phyloP scores from a whole-genome alignment of 1,140 invertebrate species.

The Adoxophyes honmai region DNA sequence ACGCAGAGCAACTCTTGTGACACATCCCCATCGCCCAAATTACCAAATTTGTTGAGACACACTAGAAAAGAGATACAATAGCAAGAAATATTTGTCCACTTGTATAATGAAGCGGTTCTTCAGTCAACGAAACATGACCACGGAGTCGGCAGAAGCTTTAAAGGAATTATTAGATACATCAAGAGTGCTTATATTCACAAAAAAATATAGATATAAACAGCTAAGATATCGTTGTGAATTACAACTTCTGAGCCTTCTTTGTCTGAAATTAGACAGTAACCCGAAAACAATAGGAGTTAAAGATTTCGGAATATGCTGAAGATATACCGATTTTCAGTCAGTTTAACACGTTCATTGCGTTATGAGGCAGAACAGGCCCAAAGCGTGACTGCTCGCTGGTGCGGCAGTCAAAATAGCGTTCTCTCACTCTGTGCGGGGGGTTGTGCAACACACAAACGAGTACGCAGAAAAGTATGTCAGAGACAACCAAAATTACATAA shows the following conservation, averaged over 20 bases:
- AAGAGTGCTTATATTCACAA: slow-evolving; percentile 23
- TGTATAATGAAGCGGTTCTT: slow-evolving; percentile 26
- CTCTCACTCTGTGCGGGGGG: too few relatives aligned
- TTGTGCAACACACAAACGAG: slow-evolving; percentile 22
- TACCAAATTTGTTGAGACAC: slow-evolving; percentile 26
- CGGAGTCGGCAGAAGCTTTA: slow-evolving; percentile 23
- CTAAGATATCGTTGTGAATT: slow-evolving; percentile 18
- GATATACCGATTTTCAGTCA: background rate
- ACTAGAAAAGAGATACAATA: slow-evolving; percentile 30
- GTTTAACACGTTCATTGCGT: too few relatives aligned
- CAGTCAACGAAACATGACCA: slow-evolving; percentile 20
- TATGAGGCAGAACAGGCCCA: too few relatives aligned
- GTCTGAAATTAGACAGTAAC: background rate
- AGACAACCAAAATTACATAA: background rate
- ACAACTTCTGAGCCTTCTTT: too few relatives aligned
- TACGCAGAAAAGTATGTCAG: slow-evolving; percentile 16
- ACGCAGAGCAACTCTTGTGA: slow-evolving; percentile 31
- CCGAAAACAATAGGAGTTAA: background rate
- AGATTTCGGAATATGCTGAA: background rate
- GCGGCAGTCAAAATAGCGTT: too few relatives aligned
- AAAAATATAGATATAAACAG: slow-evolving; percentile 19
- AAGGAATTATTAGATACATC: slow-evolving; percentile 29
- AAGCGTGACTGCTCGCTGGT: too few relatives aligned
- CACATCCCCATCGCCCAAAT: slow-evolving; percentile 32
- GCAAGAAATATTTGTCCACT: slow-evolving; percentile 28